A percentile compares a stretch with the other conserved stretches of the same genome.
Conservation (phyloP, 2,888 invertebrate genomes). For the Corbicula japonica region DNA sequence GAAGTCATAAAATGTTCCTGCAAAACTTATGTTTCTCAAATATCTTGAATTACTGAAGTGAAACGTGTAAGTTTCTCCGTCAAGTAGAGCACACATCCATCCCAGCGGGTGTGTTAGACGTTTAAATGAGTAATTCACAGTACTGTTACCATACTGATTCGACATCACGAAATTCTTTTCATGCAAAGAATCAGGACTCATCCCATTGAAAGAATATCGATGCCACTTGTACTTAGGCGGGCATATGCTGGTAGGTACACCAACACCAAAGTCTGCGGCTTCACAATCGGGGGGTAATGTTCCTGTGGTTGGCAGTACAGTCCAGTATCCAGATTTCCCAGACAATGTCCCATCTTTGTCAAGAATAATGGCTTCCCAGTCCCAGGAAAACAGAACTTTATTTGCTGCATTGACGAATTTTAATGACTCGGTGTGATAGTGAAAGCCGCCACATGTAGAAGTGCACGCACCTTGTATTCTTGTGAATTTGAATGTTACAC, state of each 20-base stretch:
- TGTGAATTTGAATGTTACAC: constrained; percentile 71
- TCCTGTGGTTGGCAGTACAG: constrained; percentile 73
- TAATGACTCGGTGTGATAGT: constrained; percentile 60
- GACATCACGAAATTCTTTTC: constrained; percentile 73
- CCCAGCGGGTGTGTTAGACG: constrained; percentile 80
- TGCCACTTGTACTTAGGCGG: constrained; percentile 72
- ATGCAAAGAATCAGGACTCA: constrained; percentile 70
- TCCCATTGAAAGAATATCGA: constrained; percentile 80
- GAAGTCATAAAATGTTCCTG: constrained; percentile 75
- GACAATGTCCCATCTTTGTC: constrained; percentile 82
- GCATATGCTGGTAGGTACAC: constrained; percentile 70
- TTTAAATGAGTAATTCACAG: constrained; percentile 71
- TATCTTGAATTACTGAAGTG: constrained; percentile 78
- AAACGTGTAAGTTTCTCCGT: constrained; percentile 68
- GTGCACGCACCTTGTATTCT: constrained; percentile 74
- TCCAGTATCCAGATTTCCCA: constrained; percentile 61
- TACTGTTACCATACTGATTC: constrained; percentile 73
- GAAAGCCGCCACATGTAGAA: constrained; percentile 76
- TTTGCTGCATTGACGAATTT: constrained; percentile 74
- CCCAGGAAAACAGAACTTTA: constrained; percentile 67
- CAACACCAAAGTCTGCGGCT: constrained; percentile 39
- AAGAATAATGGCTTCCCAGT: constrained; percentile 72
- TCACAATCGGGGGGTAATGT: constrained; percentile 64
- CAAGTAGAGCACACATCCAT: constrained; percentile 78
- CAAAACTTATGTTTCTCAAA: constrained; percentile 83